Base-by-base conservation (phyloP, 2,888 invertebrate species). In the Eurytoma adleriae region DNA sequence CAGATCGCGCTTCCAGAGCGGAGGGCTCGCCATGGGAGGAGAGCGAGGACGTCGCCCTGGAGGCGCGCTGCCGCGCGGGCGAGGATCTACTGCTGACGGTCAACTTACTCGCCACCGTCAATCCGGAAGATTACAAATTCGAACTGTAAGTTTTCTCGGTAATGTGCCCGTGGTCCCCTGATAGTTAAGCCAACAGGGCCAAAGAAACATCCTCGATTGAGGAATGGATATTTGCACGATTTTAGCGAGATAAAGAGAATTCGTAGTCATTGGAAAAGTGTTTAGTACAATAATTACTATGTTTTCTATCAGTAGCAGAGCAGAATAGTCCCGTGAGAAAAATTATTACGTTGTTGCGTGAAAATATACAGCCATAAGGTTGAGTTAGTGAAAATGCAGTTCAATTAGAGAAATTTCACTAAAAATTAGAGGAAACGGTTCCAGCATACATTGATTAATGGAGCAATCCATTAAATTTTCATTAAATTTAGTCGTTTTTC, bases 21-120 rank as follows among this genome's bases (percentile, higher is more conserved):
- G 85, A 86, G 78, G 86, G 84, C 74, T 85, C 86, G 69, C 86
- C 86, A 87, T 89, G 89, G 89, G 86, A 89, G 86, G 86, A 89
- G 77, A 86, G 85, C 73, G 85, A 87, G 81, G 88, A 87, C 66
- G 83, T 84, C 80, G 85, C 85, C 59, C 79, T 89, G 64, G 80
- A 85, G 78, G 84, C 85, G 57, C 85, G 83, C 56, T 88, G 86
- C 62, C 83, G 84, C n/a, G 66, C 81, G 13, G 88, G 86, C 61
- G 86, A 88, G 57, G 88, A 90, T 78, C 73, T 89, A 76, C 81
- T 89, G 30, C n/a, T 88, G 62, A 86, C 88, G 76, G 69, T 89
- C 64, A 87, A 88, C 74, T 83, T 90, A 56, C 80, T 84, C n/a
- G 83, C 85, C 48, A 76, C 85, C 67, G 85, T 86, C 73, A 84